phyloP scores from a whole-genome alignment of 2,113 vertebrate genomes.

The Erinaceus europaeus region DNA sequence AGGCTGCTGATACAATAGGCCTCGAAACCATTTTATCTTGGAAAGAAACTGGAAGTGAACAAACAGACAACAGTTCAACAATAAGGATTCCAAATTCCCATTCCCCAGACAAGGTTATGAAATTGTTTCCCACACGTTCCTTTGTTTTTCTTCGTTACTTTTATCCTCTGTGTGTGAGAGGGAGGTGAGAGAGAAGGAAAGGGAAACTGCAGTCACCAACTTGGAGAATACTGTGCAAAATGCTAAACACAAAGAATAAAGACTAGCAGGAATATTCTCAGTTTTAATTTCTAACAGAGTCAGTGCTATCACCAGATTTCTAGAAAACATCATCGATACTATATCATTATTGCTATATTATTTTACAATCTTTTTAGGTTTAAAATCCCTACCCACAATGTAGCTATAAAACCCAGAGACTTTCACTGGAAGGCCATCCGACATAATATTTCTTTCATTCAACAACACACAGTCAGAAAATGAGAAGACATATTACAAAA shows the following conservation, averaged over 20 bases:
- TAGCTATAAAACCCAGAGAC: not conserved
- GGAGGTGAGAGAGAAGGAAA: too few relatives aligned
- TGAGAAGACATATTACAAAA: not conserved
- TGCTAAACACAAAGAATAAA: not conserved
- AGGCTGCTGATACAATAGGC: not conserved
- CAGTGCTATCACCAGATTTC: not conserved
- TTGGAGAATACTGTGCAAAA: not conserved
- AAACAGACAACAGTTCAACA: too few relatives aligned
- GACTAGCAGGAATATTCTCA: not conserved
- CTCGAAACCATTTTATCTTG: not conserved
- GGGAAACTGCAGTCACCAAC: not conserved
- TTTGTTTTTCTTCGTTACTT: not conserved
- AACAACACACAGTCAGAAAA: not conserved
- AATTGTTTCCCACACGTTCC: not conserved
- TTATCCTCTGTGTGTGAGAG: not conserved
- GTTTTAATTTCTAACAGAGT: not conserved
- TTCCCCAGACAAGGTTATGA: not conserved
- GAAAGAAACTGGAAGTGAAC: not conserved
- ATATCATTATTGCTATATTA: not conserved
- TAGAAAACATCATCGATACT: not conserved
- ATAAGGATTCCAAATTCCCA: not conserved
- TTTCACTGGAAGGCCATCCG: not conserved
- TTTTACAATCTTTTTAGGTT: not conserved
- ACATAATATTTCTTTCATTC: not conserved
- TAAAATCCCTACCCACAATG: not conserved